These are phyloP conservation scores for Druon quercuslanigerum DNA, from an alignment of 1,140 invertebrate genomes.

Conservation along the genomic window DNA sequence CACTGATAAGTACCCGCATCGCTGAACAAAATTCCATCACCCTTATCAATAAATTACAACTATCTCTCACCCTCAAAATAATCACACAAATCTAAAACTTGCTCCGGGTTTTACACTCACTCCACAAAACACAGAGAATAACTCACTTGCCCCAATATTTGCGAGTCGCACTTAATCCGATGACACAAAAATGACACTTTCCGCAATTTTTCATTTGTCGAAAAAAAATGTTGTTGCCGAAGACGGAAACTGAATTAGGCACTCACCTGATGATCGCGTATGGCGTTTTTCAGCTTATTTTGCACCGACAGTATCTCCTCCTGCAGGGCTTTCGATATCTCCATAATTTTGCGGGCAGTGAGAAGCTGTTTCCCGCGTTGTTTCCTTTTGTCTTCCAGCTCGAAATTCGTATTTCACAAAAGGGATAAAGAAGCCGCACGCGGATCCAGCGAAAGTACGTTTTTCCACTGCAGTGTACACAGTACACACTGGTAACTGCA, in stretches of 20 bases:
- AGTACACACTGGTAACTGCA: slow-evolving; percentile 12
- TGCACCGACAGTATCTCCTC: slow-evolving; percentile 80
- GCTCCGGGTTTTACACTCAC: no score
- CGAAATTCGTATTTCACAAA: slow-evolving; percentile 2
- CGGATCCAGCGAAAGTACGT: slow-evolving; percentile 27
- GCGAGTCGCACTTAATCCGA: not conserved
- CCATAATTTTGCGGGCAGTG: slow-evolving; percentile 70
- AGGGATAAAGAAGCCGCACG: slow-evolving; percentile 16
- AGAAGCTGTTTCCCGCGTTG: slow-evolving; percentile 30
- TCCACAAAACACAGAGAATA: no score
- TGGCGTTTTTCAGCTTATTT: slow-evolving; percentile 80
- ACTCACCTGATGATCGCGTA: slow-evolving; percentile 82
- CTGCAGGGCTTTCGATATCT: slow-evolving; percentile 81
- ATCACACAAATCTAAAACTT: no score
- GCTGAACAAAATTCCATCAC: no score
- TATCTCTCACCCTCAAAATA: no score
- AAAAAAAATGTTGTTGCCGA: not conserved
- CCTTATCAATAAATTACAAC: no score
- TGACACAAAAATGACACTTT: not conserved
- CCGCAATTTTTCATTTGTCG: not conserved
- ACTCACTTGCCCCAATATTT: no score
- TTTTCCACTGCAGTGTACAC: slow-evolving; percentile 12
- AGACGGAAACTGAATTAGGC: not conserved
- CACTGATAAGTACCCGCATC: slow-evolving; percentile 26
- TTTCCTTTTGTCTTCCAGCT: not conserved